phyloP scores from a whole-genome alignment of 2,888 invertebrate species.

The Alsophila aescularia region DNA sequence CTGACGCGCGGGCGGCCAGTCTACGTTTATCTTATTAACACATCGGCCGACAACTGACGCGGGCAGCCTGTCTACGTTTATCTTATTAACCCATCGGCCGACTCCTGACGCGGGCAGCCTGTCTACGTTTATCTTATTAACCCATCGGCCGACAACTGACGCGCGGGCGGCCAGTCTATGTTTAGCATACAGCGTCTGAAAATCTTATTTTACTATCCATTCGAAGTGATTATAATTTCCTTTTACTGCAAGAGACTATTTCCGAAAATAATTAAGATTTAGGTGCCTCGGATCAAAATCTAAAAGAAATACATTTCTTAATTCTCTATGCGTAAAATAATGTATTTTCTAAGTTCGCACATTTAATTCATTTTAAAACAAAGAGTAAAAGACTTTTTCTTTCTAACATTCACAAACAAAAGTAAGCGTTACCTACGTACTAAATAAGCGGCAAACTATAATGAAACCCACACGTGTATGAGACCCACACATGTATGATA shows the following conservation, averaged over 20 bases:
- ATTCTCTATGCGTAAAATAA: conserved; percentile 8
- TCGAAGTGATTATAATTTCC: background rate
- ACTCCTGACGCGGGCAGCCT: background rate
- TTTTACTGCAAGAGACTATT: background rate
- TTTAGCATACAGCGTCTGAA: background rate
- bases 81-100: conserved; percentile 1
- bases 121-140: background rate
- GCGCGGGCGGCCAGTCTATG: background rate
- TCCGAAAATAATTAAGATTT: conserved; percentile 5
- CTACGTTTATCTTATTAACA: background rate
- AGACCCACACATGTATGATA: background rate
- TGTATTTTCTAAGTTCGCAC: conserved; percentile 1
- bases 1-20: background rate
- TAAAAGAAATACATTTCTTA: background rate
- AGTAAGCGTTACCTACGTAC: conserved; percentile 10
- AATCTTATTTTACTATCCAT: background rate
- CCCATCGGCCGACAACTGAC: background rate
- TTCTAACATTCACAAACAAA: conserved; percentile 22
- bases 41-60: background rate
- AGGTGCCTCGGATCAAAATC: conserved; percentile 15
- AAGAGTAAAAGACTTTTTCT: conserved; percentile 1
- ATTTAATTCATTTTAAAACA: background rate
- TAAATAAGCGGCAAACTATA: conserved; percentile 1
- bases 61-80: background rate
- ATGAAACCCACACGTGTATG: background rate